Conservation (phyloP, 2,113 vertebrate genomes). For the Azemiops feae region DNA sequence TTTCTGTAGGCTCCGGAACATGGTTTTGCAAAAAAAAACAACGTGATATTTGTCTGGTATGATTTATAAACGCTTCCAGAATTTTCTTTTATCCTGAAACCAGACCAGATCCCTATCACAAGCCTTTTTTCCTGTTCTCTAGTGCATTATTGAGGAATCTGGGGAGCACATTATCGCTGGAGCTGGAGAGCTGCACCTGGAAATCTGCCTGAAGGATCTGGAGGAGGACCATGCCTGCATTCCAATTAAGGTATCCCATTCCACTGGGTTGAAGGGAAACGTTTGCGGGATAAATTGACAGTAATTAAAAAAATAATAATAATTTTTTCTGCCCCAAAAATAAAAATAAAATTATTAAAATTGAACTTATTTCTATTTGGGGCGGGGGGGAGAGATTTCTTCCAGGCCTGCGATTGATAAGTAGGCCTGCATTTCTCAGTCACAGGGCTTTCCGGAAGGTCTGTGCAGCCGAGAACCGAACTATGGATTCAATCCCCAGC, state of each 20-base stretch:
- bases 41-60: not conserved
- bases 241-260: slow-evolving; percentile 58
- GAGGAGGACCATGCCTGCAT: slow-evolving; percentile 70
- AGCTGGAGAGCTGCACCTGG: slow-evolving; percentile 65
- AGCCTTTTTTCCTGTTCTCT: not conserved
- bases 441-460: too few relatives aligned
- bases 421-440: too few relatives aligned
- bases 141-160: slow-evolving; percentile 58
- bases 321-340: too few relatives aligned
- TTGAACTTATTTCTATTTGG: too few relatives aligned
- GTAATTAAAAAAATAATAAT: too few relatives aligned
- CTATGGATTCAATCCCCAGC: too few relatives aligned
- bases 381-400: too few relatives aligned
- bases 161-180: slow-evolving; percentile 67
- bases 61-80: not conserved
- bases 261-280: not conserved
- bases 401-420: too few relatives aligned
- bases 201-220: slow-evolving; percentile 70
- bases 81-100: not conserved
- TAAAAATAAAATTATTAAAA: too few relatives aligned
- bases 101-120: not conserved
- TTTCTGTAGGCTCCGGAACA: rapidly evolving
- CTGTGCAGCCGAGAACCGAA: too few relatives aligned
- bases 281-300: not conserved
- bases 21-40: not conserved